Conservation (phyloP, 1,140 invertebrate species). For the Colletes gigas region DNA sequence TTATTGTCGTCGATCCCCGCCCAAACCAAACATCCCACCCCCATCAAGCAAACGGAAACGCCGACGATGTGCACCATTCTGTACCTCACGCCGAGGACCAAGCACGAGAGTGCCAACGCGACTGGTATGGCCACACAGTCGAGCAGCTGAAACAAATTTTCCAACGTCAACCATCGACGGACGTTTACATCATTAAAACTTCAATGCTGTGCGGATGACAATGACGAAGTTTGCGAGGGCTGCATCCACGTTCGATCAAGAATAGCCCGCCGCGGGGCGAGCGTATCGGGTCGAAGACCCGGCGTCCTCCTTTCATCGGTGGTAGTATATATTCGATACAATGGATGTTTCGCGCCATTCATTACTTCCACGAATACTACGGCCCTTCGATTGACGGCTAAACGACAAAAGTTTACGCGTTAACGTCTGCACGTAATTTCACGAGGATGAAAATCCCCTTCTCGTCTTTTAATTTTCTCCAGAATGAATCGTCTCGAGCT, state of each 20-base stretch:
- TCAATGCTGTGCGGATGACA: neutral
- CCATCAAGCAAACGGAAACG: conserved; percentile 90
- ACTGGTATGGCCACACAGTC: conserved; percentile 94
- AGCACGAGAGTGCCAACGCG: conserved; percentile 88
- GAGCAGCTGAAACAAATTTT: conserved; percentile 86
- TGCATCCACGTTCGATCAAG: conserved; percentile 26
- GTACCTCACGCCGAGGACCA: conserved; percentile 86
- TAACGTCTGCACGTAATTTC: neutral
- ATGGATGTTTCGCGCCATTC: conserved; percentile 41
- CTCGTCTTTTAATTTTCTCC: no score
- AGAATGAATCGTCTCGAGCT: no score
- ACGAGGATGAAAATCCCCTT: neutral
- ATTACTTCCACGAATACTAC: conserved; percentile 3
- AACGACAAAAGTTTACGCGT: conserved; percentile 1
- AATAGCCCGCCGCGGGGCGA: conserved; percentile 17
- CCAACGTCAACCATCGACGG: neutral
- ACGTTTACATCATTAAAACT: neutral
- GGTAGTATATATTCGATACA: conserved; percentile 15
- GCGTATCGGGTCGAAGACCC: conserved; percentile 33
- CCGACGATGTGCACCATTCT: conserved; percentile 90
- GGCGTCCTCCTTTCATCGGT: conserved; percentile 22
- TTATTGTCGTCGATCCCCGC: conserved; percentile 88
- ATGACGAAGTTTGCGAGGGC: conserved; percentile 1
- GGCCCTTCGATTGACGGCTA: conserved; percentile 15
- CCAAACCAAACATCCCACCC: conserved; percentile 91